phyloP scores from a whole-genome alignment of 2,888 invertebrate species.

The Branchipolynoe longqiensis region DNA sequence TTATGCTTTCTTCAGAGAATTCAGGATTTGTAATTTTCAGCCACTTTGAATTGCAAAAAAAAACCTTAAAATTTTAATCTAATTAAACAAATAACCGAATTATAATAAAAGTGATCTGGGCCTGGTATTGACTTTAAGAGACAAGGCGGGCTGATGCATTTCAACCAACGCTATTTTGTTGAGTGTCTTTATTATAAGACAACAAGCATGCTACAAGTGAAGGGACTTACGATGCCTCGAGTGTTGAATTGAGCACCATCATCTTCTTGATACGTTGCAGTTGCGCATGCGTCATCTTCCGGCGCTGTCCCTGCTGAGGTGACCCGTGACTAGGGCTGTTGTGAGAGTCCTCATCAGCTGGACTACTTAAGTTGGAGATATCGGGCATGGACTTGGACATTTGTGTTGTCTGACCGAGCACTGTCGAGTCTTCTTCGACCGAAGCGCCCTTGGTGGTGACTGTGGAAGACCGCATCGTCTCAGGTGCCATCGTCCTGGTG shows the following conservation, averaged over 20 bases:
- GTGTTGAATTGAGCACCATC: conserved; percentile 79
- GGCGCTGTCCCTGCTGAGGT: conserved; percentile 64
- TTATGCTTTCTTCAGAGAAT: no score
- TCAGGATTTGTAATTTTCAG: no score
- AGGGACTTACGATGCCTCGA: conserved; percentile 82
- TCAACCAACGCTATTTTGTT: not conserved
- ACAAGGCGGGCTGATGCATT: not conserved
- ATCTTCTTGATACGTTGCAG: conserved; percentile 79
- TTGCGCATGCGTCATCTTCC: conserved; percentile 72
- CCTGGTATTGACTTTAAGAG: no score
- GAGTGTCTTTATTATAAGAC: not conserved
- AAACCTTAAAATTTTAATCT: not conserved
- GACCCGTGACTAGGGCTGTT: conserved; percentile 79
- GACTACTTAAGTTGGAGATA: conserved; percentile 58
- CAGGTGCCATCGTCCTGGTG: not conserved
- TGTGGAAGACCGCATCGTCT: not conserved
- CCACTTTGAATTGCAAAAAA: no score
- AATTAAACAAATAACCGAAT: not conserved
- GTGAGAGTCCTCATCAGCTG: conserved; percentile 70
- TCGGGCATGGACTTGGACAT: conserved; percentile 66
- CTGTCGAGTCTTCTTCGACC: not conserved
- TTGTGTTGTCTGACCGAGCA: not conserved
- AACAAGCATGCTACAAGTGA: not conserved
- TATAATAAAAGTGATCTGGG: conserved; percentile 10
- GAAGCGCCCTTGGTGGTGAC: not conserved